A percentile compares a stretch with the other conserved stretches of the same genome.
Conservation (phyloP, 2,113 vertebrate genomes). For the Sapajus apella region DNA sequence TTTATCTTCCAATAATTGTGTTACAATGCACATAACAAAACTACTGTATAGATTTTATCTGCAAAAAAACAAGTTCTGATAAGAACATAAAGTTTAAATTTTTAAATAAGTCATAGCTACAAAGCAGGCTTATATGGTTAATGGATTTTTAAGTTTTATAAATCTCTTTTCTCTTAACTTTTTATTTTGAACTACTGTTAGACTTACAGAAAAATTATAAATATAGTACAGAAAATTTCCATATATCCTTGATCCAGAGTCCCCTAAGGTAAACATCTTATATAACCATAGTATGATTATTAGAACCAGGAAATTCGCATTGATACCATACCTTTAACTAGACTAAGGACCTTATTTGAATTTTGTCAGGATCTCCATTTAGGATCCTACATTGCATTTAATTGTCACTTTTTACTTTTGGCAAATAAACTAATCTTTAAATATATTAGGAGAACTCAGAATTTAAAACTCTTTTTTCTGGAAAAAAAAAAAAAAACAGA, state of each 20-base stretch:
- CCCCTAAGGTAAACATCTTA: background rate
- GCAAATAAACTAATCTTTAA: slow-evolving; percentile 21
- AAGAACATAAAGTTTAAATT: background rate
- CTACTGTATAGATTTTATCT: background rate
- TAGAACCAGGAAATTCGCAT: slow-evolving; percentile 14
- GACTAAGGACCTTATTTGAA: background rate
- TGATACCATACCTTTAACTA: background rate
- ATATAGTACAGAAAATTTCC: background rate
- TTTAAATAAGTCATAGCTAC: background rate
- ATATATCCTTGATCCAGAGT: background rate
- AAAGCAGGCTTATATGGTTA: background rate
- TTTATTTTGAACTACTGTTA: background rate
- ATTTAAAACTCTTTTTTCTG: background rate
- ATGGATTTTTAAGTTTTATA: background rate
- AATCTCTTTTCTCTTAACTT: background rate
- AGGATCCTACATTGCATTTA: background rate
- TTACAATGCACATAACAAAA: background rate
- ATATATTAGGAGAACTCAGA: background rate
- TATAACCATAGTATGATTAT: background rate
- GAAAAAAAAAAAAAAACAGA: no score
- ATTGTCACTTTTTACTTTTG: slow-evolving; percentile 40
- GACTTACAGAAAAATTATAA: background rate
- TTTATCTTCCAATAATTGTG: background rate
- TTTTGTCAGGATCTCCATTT: background rate
- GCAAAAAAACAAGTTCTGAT: background rate